A percentile compares a stretch with the other conserved stretches of the same genome.
phyloP scores from a whole-genome alignment of 2,888 invertebrate species.

The Drosophila hawaiiensis region DNA sequence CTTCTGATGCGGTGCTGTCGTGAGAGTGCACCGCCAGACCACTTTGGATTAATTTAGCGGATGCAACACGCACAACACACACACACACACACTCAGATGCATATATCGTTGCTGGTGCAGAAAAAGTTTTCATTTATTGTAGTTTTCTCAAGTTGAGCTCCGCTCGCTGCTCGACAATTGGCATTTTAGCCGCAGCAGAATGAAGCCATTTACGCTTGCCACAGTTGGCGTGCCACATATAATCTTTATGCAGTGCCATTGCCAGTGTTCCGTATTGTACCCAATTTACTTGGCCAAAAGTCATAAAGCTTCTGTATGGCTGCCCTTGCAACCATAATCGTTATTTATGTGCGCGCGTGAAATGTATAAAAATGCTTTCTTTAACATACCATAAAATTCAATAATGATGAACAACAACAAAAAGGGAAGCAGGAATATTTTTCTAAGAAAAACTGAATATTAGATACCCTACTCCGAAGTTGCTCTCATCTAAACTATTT shows the following conservation, averaged over 20 bases:
- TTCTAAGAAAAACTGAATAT: not conserved
- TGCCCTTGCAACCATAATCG: conserved; percentile 63
- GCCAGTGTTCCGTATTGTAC: conserved; percentile 28
- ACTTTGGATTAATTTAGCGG: conserved; percentile 78
- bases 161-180: conserved; percentile 62
- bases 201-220: conserved; percentile 70
- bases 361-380: conserved; percentile 74
- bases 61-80: conserved; percentile 37
- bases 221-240: conserved; percentile 36
- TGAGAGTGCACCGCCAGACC: conserved; percentile 49
- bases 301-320: conserved; percentile 63
- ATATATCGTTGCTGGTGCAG: not conserved
- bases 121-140: conserved; percentile 59
- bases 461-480: not conserved
- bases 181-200: conserved; percentile 53
- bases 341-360: conserved; percentile 78
- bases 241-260: conserved; percentile 51
- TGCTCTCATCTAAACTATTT: not conserved
- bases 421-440: not conserved
- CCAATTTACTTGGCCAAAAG: conserved; percentile 69
- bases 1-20: conserved; percentile 54
- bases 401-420: not conserved
- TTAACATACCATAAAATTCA: conserved; percentile 69
- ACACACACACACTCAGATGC: conserved; percentile 3
- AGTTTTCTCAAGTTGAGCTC: conserved; percentile 36